Base-by-base conservation (phyloP, 2,797 vertebrate genomes). In the Chelonia mydas region DNA sequence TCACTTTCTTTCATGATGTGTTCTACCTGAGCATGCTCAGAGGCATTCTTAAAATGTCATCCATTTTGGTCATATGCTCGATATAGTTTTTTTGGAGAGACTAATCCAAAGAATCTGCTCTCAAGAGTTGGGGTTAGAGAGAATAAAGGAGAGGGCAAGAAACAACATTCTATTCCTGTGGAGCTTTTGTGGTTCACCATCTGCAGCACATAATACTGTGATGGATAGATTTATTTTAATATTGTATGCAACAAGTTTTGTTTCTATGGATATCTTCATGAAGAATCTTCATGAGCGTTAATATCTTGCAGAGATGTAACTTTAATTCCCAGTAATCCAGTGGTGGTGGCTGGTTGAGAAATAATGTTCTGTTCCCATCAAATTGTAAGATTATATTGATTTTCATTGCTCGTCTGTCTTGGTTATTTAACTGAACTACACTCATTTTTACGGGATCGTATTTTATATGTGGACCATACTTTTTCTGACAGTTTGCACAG, bases 401-500 rank as follows among this genome's bases (percentile, higher is more conserved):
- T 91, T 97, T 91, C 45, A n/a, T 88, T 1, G 0, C 76, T 91
- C 87, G 85, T 37, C 17, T 50, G 72, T 82, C 68, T 86, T 84
- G 83, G 1, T 74, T 92, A 41, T 55, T 92, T 90, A 89, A 54
- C n/a, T 90, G 86, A 83, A 80, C 77, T 92, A 53, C 28, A 25
- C 41, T 83, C 90, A 65, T 15, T 87, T 53, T 87, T 87, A 15
- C 84, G 50, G 90, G 51, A 28, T 54, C 90, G 2, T 9, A 89
- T 90, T 95, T 97, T 47, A 94, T 57, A 86, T 53, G 45, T 78
- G 78, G 15, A 11, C 16, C 6, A 23, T 93, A 33, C 33, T 92
- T 97, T 94, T 88, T 95, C 91, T 97, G 83, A 53, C 94, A 98
- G 98, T 98, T 98, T 47, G 96, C 92, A 89, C 98, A 99, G 65